Conservation (phyloP, 2,888 invertebrate genomes). For the Platypus cylindrus region DNA sequence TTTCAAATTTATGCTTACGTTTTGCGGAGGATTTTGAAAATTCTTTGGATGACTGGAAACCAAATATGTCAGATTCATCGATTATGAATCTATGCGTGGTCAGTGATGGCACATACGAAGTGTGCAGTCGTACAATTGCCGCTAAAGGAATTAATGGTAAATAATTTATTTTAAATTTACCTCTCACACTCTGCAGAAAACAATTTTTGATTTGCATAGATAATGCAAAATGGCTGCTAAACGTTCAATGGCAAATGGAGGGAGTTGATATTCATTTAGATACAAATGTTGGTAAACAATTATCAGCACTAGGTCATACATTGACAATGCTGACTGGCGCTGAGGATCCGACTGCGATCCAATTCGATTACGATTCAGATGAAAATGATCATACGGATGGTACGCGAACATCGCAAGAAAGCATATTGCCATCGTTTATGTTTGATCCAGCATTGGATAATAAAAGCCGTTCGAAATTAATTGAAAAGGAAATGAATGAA, state of each 20-base stretch:
- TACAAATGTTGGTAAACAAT: slow-evolving; percentile 89
- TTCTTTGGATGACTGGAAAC: slow-evolving; percentile 94
- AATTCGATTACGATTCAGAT: slow-evolving; percentile 63
- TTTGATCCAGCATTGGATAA: slow-evolving; percentile 70
- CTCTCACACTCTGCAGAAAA: background rate
- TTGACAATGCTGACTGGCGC: slow-evolving; percentile 88
- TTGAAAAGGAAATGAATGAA: slow-evolving; percentile 96
- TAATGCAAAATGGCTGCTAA: slow-evolving; percentile 96
- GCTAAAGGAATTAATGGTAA: slow-evolving; percentile 65
- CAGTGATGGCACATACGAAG: slow-evolving; percentile 98
- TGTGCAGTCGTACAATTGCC: slow-evolving; percentile 85
- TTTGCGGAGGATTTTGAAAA: slow-evolving; percentile 98
- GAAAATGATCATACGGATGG: slow-evolving; percentile 58
- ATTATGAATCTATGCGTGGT: slow-evolving; percentile 91
- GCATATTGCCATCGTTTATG: slow-evolving; percentile 70
- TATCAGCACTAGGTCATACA: slow-evolving; percentile 89
- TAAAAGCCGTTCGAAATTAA: slow-evolving; percentile 76
- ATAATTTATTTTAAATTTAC: slow-evolving; percentile 1
- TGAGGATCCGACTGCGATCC: slow-evolving; percentile 49
- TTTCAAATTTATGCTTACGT: slow-evolving; percentile 80
- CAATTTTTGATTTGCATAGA: slow-evolving; percentile 36
- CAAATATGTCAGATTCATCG: slow-evolving; percentile 63
- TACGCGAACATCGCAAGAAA: slow-evolving; percentile 52
- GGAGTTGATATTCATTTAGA: slow-evolving; percentile 95
- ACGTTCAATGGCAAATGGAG: slow-evolving; percentile 99